phyloP scores from a whole-genome alignment of 2,888 invertebrate species.

The Zygothrica quintamaculata region DNA sequence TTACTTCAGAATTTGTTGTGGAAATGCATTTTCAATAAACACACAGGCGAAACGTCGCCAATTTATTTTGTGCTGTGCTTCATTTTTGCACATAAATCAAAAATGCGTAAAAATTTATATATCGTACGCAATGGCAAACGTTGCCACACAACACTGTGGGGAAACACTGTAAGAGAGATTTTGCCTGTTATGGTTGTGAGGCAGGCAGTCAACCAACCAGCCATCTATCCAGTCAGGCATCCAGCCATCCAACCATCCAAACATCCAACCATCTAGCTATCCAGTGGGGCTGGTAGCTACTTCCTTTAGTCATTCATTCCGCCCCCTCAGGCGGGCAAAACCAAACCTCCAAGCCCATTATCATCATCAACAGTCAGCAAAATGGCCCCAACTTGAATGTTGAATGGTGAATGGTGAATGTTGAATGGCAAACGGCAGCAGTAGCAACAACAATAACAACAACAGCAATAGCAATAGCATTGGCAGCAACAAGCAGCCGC shows the following conservation, averaged over 20 bases:
- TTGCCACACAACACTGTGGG: constrained; percentile 1
- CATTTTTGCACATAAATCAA: constrained; percentile 71
- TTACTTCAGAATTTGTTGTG: constrained; percentile 20
- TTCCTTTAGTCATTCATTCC: constrained; percentile 10
- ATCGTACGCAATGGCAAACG: constrained; percentile 39
- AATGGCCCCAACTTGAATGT: constrained; percentile 67
- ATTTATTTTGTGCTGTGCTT: constrained; percentile 58
- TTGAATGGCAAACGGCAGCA: constrained; percentile 48
- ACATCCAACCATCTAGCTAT: too few relatives aligned
- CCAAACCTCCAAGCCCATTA: constrained; percentile 66
- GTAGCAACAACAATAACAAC: constrained; percentile 9
- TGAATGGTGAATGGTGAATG: constrained; percentile 51
- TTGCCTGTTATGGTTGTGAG: not conserved
- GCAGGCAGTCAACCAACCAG: constrained; percentile 17
- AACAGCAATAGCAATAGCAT: constrained; percentile 20
- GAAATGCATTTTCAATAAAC: constrained; percentile 75
- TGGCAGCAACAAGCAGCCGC: constrained; percentile 72
- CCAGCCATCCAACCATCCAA: too few relatives aligned
- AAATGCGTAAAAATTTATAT: constrained; percentile 77
- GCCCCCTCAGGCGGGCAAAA: constrained; percentile 29
- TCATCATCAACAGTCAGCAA: constrained; percentile 79
- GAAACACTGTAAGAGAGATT: too few relatives aligned
- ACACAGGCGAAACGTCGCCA: constrained; percentile 56
- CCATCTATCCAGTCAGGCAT: too few relatives aligned
- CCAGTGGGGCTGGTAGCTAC: constrained; percentile 21